These are phyloP conservation scores for Pantherophis guttatus DNA, from an alignment of 2,113 vertebrate genomes.

Conservation along the genomic window DNA sequence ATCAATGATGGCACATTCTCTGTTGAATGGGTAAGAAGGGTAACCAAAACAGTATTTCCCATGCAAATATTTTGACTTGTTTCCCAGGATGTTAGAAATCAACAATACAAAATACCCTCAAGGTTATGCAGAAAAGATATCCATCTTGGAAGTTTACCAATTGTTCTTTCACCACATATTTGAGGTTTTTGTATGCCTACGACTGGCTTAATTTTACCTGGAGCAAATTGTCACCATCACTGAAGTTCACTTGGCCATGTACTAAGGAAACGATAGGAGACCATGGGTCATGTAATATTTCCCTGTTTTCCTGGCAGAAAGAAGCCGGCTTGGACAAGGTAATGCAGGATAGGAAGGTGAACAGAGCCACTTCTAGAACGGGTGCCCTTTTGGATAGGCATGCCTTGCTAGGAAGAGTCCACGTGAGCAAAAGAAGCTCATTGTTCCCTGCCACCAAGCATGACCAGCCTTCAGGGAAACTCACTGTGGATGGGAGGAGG, in stretches of 20 bases:
- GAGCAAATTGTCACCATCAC: neutral
- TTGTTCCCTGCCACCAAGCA: constrained; percentile 64
- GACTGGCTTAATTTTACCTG: constrained; percentile 3
- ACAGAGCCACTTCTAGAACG: neutral
- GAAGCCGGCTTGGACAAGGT: neutral
- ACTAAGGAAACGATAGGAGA: constrained; percentile 4
- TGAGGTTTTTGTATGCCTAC: constrained; percentile 10
- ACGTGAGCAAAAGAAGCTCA: constrained; percentile 25
- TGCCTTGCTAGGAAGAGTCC: constrained; percentile 9
- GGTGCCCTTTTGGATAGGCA: constrained; percentile 13
- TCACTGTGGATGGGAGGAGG: constrained; percentile 55
- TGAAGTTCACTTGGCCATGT: neutral
- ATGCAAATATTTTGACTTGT: neutral
- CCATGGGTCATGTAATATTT: neutral
- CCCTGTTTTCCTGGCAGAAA: constrained; percentile 56
- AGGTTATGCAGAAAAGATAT: neutral
- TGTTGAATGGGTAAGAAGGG: neutral
- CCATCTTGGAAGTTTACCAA: neutral
- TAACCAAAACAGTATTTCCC: neutral
- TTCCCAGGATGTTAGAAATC: neutral
- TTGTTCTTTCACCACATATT: constrained; percentile 19
- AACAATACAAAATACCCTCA: neutral
- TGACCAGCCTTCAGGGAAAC: constrained; percentile 67
- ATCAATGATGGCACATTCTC: neutral
- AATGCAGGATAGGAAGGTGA: neutral